Conservation (phyloP, 2,113 vertebrate species). For the Gavia stellata region DNA sequence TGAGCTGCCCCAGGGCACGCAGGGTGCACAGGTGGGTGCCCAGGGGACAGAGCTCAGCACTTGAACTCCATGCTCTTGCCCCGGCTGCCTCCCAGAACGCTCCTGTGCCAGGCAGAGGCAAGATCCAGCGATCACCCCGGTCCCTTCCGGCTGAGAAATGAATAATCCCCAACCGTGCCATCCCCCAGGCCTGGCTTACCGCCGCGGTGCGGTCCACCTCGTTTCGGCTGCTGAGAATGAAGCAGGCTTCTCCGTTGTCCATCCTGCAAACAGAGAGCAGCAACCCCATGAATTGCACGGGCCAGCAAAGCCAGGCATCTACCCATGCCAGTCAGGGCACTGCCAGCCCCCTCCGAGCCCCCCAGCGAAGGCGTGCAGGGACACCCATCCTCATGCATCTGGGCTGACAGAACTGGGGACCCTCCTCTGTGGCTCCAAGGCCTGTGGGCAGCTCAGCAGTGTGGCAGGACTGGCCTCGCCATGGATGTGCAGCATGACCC, state of each 20-base stretch:
- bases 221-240: conserved; percentile 82
- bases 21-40: not conserved
- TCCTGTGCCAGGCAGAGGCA: not conserved
- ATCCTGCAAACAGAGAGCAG: conserved; percentile 66
- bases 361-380: not conserved
- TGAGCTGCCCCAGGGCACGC: not conserved
- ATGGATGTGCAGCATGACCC: fast-evolving
- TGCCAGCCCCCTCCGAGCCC: not conserved
- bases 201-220: conserved; percentile 83
- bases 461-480: fast-evolving
- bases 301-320: not conserved
- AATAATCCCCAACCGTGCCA: fast-evolving
- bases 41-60: not conserved
- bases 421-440: not conserved
- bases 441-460: not conserved
- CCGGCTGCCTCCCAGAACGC: not conserved
- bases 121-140: fast-evolving
- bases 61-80: not conserved
- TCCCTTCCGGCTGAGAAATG: fast-evolving
- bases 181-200: conserved; percentile 52
- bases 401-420: not conserved
- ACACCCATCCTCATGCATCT: fast-evolving
- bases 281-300: fast-evolving
- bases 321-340: not conserved
- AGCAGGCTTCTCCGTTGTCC: conserved; percentile 85